A percentile compares a stretch with the other conserved stretches of the same genome.
Conservation (phyloP, 2,113 vertebrate species). For the Pleuronectes platessa region DNA sequence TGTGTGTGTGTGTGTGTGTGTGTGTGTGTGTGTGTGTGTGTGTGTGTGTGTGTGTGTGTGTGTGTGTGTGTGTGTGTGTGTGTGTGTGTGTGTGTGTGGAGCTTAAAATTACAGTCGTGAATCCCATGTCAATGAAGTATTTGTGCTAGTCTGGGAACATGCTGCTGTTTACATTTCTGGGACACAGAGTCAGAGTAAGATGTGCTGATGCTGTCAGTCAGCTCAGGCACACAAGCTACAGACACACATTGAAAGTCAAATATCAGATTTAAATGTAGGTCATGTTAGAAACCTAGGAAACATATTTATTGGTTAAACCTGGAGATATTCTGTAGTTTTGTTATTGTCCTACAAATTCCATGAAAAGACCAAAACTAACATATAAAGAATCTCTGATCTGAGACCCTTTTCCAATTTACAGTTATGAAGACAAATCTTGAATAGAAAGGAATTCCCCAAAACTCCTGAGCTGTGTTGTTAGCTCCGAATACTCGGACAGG, state of each 20-base stretch:
- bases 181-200: background rate
- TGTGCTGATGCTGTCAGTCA: background rate
- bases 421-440: too few species aligned
- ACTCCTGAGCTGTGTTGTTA: too few species aligned
- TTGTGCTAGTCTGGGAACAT: background rate
- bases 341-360: background rate
- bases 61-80: background rate
- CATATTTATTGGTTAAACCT: too few species aligned
- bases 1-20: background rate
- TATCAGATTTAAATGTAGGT: background rate
- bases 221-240: background rate
- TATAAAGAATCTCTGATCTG: too few species aligned
- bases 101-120: background rate
- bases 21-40: too few species aligned
- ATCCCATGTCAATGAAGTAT: background rate
- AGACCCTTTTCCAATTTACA: too few species aligned
- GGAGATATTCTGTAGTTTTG: background rate
- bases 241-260: conserved; percentile 1
- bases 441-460: too few species aligned
- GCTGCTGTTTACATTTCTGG: conserved; percentile 29
- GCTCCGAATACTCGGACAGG: too few species aligned
- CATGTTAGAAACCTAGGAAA: background rate
- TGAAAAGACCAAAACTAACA: too few species aligned
- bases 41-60: background rate
- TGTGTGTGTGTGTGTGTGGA: background rate